Percentiles rank a stretch among this genome's conserved stretches.
Evolutionary conservation across 2,797 vertebrate genomes (phyloP).

Genomic region (Chelidonichthys spinosus): DNA sequence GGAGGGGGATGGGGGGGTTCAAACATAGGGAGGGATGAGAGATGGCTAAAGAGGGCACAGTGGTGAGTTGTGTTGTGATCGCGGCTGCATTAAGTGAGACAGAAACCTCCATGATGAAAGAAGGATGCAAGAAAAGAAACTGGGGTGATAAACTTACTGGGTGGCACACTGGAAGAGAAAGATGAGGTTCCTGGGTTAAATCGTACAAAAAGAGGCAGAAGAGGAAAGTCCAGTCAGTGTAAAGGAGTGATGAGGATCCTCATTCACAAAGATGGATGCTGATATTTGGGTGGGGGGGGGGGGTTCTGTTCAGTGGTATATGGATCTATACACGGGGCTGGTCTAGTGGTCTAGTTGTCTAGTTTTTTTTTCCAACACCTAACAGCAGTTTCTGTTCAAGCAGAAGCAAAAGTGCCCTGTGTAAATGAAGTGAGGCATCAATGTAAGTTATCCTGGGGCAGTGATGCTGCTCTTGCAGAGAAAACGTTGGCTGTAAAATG

Average conservation of each 20-base stretch:
- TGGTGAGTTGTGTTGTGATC: conserved; percentile 53
- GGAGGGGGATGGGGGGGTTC: conserved; percentile 40
- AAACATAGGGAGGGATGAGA: conserved; percentile 57
- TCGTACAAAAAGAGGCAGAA: conserved; percentile 27
- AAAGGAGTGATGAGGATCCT: conserved; percentile 42
- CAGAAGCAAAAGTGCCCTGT: conserved; percentile 75
- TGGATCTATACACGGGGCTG: conserved; percentile 53
- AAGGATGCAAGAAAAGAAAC: conserved; percentile 35
- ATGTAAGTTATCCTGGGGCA: conserved; percentile 81
- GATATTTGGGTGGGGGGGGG: conserved; percentile 42
- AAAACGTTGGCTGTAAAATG: conserved; percentile 82
- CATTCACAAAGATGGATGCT: conserved; percentile 58
- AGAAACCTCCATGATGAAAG: conserved; percentile 45
- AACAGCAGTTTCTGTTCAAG: conserved; percentile 71
- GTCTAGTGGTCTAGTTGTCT: conserved; percentile 62
- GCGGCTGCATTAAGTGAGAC: conserved; percentile 47
- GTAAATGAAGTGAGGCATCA: conserved; percentile 83
- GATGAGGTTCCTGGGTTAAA: conserved; percentile 39
- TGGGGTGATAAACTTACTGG: conserved; percentile 31
- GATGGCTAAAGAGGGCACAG: conserved; percentile 67
- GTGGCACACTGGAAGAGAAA: conserved; percentile 21
- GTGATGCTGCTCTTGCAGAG: conserved; percentile 76
- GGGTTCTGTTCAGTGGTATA: conserved; percentile 41
- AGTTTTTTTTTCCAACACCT: conserved; percentile 60
- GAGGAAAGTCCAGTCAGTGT: conserved; percentile 23